Percentiles rank a stretch among this genome's conserved stretches.
phyloP scores from a whole-genome alignment of 2,797 vertebrate species.

The Anableps anableps region DNA sequence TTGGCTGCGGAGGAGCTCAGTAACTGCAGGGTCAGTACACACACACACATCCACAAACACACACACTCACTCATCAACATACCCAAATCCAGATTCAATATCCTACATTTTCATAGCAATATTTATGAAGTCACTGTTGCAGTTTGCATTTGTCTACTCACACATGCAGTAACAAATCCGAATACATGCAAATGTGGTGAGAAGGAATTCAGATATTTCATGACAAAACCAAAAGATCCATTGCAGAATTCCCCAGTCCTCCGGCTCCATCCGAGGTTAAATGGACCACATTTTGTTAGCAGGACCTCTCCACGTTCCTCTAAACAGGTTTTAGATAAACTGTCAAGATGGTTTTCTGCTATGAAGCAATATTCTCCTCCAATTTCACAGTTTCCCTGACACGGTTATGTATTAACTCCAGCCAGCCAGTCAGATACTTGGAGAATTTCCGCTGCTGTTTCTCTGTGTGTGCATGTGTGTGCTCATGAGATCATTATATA shows the following conservation, averaged over 20 bases:
- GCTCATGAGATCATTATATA: conserved; percentile 38
- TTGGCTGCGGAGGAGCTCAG: conserved; percentile 90
- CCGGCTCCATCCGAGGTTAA: background rate
- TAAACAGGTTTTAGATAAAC: conserved; percentile 38
- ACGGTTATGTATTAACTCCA: conserved; percentile 42
- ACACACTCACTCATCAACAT: background rate
- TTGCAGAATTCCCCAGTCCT: background rate
- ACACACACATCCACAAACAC: conserved; percentile 7
- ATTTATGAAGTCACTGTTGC: conserved; percentile 5
- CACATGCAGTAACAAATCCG: background rate
- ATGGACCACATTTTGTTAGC: conserved; percentile 11
- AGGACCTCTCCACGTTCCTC: conserved; percentile 4
- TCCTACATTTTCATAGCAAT: conserved; percentile 6
- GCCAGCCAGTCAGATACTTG: conserved; percentile 20
- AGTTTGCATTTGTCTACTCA: conserved; percentile 5
- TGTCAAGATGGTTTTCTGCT: conserved; percentile 33
- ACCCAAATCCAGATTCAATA: background rate
- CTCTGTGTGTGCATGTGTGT: conserved; percentile 1
- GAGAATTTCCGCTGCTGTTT: conserved; percentile 8
- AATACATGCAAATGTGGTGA: background rate
- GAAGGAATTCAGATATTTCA: background rate
- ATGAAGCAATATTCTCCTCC: conserved; percentile 33
- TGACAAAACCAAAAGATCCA: background rate
- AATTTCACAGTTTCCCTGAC: conserved; percentile 24
- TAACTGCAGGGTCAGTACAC: conserved; percentile 92